Conservation (phyloP, 2,797 vertebrate genomes). For the Petrocephalus sullivani region DNA sequence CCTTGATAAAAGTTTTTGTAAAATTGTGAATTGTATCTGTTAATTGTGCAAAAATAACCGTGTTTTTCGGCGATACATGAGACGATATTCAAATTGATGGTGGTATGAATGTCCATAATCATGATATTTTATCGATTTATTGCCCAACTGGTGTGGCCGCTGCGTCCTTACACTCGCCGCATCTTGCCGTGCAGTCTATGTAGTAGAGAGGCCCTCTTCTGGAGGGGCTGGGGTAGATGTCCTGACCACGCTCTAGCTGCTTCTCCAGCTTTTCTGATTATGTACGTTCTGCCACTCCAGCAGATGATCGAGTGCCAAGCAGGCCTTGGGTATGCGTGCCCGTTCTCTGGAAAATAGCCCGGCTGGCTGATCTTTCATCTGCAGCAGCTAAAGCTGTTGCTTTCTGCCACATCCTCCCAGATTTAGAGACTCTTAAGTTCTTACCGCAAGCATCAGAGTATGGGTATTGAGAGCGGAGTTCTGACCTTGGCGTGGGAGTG, state of each 20-base stretch:
- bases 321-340: neutral
- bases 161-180: neutral
- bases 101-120: neutral
- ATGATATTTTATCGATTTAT: neutral
- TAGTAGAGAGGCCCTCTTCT: neutral
- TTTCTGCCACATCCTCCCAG: neutral
- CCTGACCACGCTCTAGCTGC: neutral
- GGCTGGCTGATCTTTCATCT: neutral
- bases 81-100: neutral
- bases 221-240: neutral
- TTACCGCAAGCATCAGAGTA: neutral
- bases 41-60: too few relatives aligned
- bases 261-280: neutral
- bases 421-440: neutral
- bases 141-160: neutral
- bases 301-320: neutral
- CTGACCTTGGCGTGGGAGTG: neutral
- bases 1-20: neutral
- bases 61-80: neutral
- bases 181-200: neutral
- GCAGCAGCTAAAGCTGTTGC: neutral
- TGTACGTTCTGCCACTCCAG: neutral
- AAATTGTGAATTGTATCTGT: neutral
- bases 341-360: neutral
- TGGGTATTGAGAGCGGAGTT: neutral